phyloP scores from a whole-genome alignment of 2,113 vertebrate species.

The Chamaea fasciata region DNA sequence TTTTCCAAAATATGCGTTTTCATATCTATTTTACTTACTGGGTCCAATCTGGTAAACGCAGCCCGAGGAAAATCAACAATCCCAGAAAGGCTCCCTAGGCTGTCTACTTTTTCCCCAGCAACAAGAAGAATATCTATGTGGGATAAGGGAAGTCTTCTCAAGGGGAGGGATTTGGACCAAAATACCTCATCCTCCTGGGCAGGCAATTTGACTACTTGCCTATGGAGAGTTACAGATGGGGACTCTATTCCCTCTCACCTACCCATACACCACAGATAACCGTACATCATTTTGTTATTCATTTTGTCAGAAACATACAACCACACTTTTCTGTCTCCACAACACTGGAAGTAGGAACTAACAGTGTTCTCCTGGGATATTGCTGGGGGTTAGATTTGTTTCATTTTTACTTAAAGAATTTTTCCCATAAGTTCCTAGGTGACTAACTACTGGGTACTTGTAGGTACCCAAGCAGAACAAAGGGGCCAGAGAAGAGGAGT shows the following conservation, averaged over 20 bases:
- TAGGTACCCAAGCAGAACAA: too few relatives aligned
- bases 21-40: background rate
- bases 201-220: background rate
- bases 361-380: background rate
- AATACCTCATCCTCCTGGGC: background rate
- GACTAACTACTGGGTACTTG: too few relatives aligned
- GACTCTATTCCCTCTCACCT: background rate
- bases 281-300: background rate
- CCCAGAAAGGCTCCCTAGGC: background rate
- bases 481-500: too few relatives aligned
- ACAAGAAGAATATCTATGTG: background rate
- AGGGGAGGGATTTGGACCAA: background rate
- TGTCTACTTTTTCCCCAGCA: background rate
- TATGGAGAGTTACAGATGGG: accelerated
- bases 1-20: background rate
- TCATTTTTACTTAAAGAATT: too few relatives aligned
- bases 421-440: too few relatives aligned
- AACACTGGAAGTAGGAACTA: background rate
- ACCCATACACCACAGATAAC: background rate
- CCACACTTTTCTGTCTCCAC: background rate
- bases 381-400: too few relatives aligned
- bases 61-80: background rate
- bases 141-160: background rate
- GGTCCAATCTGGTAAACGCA: background rate
- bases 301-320: background rate